Evolutionary conservation across 2,797 vertebrate species (phyloP).

Genomic region (Hippopotamyrus pictus): DNA sequence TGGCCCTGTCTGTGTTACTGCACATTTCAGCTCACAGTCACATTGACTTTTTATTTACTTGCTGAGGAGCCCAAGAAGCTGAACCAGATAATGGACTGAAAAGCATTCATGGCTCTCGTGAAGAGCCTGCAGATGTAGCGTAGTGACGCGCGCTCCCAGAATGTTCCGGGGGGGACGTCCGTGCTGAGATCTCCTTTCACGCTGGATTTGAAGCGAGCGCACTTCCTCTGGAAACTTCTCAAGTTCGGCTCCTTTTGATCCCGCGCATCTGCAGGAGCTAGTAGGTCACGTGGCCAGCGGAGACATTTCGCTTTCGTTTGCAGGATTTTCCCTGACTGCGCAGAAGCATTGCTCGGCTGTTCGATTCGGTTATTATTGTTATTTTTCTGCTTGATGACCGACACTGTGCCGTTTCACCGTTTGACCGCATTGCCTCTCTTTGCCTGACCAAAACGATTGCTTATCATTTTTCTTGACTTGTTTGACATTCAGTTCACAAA

Average conservation of each 20-base stretch:
- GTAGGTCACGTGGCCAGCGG: background rate
- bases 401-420: background rate
- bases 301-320: background rate
- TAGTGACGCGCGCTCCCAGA: background rate
- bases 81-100: background rate
- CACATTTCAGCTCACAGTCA: background rate
- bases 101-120: conserved; percentile 4
- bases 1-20: background rate
- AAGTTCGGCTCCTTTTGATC: background rate
- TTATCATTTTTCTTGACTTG: background rate
- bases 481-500: background rate
- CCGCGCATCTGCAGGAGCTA: background rate
- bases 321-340: background rate
- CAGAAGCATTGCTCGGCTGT: background rate
- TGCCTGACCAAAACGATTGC: background rate
- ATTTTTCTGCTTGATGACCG: background rate
- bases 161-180: background rate
- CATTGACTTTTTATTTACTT: background rate
- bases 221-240: conserved; percentile 3
- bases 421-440: background rate
- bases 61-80: background rate
- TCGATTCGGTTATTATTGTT: background rate
- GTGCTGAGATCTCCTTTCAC: background rate
- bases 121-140: background rate
- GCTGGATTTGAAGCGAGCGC: background rate